Evolutionary conservation across 2,113 vertebrate species (phyloP).

Genomic region (Pteronura brasiliensis): DNA sequence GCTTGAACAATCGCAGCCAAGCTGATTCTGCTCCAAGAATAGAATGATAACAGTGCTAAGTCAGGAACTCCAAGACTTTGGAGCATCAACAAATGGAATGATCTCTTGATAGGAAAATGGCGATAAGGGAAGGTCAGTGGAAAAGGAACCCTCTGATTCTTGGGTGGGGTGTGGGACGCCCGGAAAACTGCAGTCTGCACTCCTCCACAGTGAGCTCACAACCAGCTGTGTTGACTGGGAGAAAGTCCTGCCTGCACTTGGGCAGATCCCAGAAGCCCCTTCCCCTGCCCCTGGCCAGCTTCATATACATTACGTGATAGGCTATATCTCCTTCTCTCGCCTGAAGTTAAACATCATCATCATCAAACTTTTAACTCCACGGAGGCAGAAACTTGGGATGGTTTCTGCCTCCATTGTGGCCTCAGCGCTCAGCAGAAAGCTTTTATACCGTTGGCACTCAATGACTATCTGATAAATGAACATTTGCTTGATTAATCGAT

Average conservation of each 20-base stretch:
- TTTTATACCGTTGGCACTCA: not conserved
- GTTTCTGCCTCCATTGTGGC: not conserved
- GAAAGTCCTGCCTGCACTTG: not conserved
- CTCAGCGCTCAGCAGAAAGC: not conserved
- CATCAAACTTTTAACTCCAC: not conserved
- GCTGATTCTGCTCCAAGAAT: conserved; percentile 42
- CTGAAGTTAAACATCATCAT: not conserved
- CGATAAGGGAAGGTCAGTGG: not conserved
- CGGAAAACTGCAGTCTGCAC: not conserved
- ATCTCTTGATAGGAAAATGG: not conserved
- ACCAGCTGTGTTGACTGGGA: not conserved
- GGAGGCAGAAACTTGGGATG: not conserved
- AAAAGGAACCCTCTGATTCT: not conserved
- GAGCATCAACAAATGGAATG: conserved; percentile 10
- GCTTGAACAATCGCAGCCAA: not conserved
- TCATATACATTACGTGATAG: not conserved
- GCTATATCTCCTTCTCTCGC: not conserved
- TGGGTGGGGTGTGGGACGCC: not conserved
- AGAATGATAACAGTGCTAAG: conserved; percentile 23
- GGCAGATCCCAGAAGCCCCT: not conserved
- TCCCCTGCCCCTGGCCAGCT: too few relatives aligned
- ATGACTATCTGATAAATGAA: conserved; percentile 8
- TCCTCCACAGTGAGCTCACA: not conserved
- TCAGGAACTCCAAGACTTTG: conserved; percentile 8
- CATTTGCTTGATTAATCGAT: not conserved